Percentiles rank a stretch among this genome's conserved stretches.
These are phyloP conservation scores for Chirona hameri DNA, from an alignment of 2,888 invertebrate species.

Conservation along the genomic window DNA sequence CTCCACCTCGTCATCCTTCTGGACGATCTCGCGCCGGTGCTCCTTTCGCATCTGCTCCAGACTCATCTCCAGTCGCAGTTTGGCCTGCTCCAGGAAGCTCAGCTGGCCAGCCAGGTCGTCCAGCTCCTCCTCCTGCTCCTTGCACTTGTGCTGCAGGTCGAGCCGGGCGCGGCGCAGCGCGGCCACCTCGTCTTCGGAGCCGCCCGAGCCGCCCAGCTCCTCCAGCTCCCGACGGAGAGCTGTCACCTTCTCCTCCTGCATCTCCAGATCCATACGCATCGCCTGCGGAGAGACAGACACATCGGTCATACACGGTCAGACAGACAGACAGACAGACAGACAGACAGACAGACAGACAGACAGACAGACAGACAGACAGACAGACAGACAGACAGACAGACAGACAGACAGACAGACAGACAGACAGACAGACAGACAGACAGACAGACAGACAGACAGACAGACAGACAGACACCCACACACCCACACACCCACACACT, in stretches of 20 bases:
- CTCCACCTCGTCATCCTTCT: slow-evolving; percentile 89
- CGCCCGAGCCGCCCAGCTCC: slow-evolving; percentile 72
- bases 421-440: too few relatives aligned
- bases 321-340: too few relatives aligned
- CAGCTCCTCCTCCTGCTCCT: slow-evolving; percentile 74
- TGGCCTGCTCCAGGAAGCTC: slow-evolving; percentile 84
- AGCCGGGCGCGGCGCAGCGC: slow-evolving; percentile 76
- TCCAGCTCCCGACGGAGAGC: slow-evolving; percentile 77
- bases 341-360: too few relatives aligned
- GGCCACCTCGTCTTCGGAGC: slow-evolving; percentile 81
- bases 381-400: too few relatives aligned
- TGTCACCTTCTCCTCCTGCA: slow-evolving; percentile 79
- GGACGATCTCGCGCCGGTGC: slow-evolving; percentile 80
- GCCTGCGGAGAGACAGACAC: slow-evolving; percentile 58
- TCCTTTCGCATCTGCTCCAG: slow-evolving; percentile 89
- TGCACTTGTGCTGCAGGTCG: slow-evolving; percentile 52
- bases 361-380: too few relatives aligned
- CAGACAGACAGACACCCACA: too few relatives aligned
- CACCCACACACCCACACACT: too few relatives aligned
- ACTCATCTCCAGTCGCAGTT: slow-evolving; percentile 87
- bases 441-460: too few relatives aligned
- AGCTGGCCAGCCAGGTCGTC: slow-evolving; percentile 93
- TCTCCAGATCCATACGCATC: slow-evolving; percentile 77
- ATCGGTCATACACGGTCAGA: background rate
- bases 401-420: too few relatives aligned